Evolutionary conservation across 2,888 invertebrate genomes (phyloP).

Genomic region (Phortica magna): DNA sequence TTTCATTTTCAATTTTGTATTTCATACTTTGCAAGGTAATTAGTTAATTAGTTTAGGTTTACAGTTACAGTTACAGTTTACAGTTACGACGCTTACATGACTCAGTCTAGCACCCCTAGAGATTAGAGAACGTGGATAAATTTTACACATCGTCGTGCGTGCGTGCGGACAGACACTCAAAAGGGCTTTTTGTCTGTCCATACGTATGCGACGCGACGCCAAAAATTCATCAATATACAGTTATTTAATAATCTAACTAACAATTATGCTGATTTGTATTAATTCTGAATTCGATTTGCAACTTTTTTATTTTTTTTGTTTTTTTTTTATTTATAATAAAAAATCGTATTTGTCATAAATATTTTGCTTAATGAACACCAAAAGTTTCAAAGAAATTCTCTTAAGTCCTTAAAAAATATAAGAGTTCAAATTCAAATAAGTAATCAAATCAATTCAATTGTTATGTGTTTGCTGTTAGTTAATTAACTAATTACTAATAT

Average conservation of each 20-base stretch:
- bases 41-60: conserved; percentile 56
- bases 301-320: conserved; percentile 39
- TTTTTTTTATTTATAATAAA: conserved; percentile 34
- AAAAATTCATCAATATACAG: conserved; percentile 63
- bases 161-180: neutral
- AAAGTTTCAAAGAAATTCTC: conserved; percentile 21
- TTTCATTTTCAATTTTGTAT: conserved; percentile 47
- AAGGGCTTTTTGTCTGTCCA: neutral
- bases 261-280: neutral
- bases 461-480: too few relatives aligned
- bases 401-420: neutral
- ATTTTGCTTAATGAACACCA: conserved; percentile 40
- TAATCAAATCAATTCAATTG: neutral
- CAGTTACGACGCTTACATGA: conserved; percentile 56
- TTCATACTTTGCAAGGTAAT: conserved; percentile 66
- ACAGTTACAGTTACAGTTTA: conserved; percentile 56
- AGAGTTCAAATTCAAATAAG: neutral
- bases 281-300: conserved; percentile 15
- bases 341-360: conserved; percentile 42
- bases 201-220: neutral
- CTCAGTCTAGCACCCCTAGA: conserved; percentile 74
- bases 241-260: conserved; percentile 34
- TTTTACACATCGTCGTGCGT: neutral
- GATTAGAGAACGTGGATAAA: conserved; percentile 63
- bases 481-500: neutral